Conservation (phyloP, 2,888 invertebrate genomes). For the Chydorus sphaericus region DNA sequence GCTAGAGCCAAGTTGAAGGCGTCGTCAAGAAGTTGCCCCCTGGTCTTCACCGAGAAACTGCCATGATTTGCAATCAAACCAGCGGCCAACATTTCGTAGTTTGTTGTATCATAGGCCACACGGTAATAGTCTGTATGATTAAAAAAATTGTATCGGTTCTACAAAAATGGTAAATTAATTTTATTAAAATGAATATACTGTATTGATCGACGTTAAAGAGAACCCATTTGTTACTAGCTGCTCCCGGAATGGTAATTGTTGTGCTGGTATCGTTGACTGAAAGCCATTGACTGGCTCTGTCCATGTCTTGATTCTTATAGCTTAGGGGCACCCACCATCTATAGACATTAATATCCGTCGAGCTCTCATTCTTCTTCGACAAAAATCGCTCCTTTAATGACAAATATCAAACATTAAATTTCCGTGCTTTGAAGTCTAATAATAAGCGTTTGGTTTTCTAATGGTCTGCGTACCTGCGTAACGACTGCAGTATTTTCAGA, state of each 20-base stretch:
- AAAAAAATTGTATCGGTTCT: constrained; percentile 4
- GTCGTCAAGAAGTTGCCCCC: constrained; percentile 81
- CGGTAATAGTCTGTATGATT: constrained; percentile 44
- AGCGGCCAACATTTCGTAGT: constrained; percentile 51
- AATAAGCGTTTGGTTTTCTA: background rate
- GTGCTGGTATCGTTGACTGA: background rate
- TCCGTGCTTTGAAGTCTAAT: background rate
- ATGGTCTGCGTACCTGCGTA: constrained; percentile 19
- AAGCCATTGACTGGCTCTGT: background rate
- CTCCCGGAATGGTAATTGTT: background rate
- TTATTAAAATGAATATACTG: background rate
- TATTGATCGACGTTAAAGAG: constrained; percentile 23
- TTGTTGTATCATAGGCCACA: constrained; percentile 52
- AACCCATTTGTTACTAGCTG: constrained; percentile 19
- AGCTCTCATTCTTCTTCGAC: constrained; percentile 16
- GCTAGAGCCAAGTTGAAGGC: constrained; percentile 62
- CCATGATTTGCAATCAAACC: constrained; percentile 43
- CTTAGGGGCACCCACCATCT: constrained; percentile 48
- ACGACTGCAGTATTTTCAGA: constrained; percentile 18
- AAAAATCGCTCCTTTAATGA: constrained; percentile 20
- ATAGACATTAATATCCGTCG: constrained; percentile 23
- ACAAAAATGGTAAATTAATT: background rate
- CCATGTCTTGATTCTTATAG: constrained; percentile 23
- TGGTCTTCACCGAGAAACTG: constrained; percentile 56
- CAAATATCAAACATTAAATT: background rate